Conservation (phyloP, 2,888 invertebrate species). For the Aspidiotus rigidus region DNA sequence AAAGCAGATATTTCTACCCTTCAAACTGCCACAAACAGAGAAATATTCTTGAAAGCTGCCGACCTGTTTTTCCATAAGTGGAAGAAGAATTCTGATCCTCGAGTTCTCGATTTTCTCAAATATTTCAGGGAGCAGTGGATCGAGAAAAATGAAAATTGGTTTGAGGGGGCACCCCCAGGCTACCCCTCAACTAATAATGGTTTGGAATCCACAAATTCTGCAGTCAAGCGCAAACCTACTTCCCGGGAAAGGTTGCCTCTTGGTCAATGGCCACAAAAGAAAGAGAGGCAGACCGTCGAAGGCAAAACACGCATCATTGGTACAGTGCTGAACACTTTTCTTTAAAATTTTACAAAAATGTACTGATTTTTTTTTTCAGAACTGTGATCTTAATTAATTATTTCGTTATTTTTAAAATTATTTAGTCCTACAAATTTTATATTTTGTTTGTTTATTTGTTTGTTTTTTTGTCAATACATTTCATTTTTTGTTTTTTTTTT, state of each 20-base stretch:
- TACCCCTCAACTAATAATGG: slow-evolving; percentile 15
- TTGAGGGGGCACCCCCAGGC: slow-evolving; percentile 7
- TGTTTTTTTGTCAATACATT: too few relatives aligned
- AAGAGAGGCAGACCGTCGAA: too few relatives aligned
- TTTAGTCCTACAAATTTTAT: too few relatives aligned
- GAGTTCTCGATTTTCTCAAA: slow-evolving; percentile 8
- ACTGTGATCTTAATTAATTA: too few relatives aligned
- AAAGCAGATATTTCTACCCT: neutral
- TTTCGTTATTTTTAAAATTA: too few relatives aligned
- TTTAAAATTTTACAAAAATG: too few relatives aligned
- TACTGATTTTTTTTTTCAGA: too few relatives aligned
- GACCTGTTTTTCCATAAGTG: neutral
- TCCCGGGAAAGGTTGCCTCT: slow-evolving; percentile 22
- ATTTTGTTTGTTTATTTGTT: too few relatives aligned
- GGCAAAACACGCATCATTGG: too few relatives aligned
- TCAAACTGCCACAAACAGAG: neutral
- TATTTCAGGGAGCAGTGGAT: slow-evolving; percentile 10
- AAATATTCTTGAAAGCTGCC: neutral
- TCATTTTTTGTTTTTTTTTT: too few relatives aligned
- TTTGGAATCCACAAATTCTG: neutral
- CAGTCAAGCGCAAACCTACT: slow-evolving; percentile 7
- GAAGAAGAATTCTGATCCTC: neutral
- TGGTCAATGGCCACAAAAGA: too few relatives aligned
- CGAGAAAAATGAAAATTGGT: neutral
- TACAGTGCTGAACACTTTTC: too few relatives aligned